Percentiles rank a stretch among this genome's conserved stretches.
These are phyloP conservation scores for Apostichopus japonicus DNA, from an alignment of 35 echinoderm and acorn worm genomes.

Conservation along the genomic window DNA sequence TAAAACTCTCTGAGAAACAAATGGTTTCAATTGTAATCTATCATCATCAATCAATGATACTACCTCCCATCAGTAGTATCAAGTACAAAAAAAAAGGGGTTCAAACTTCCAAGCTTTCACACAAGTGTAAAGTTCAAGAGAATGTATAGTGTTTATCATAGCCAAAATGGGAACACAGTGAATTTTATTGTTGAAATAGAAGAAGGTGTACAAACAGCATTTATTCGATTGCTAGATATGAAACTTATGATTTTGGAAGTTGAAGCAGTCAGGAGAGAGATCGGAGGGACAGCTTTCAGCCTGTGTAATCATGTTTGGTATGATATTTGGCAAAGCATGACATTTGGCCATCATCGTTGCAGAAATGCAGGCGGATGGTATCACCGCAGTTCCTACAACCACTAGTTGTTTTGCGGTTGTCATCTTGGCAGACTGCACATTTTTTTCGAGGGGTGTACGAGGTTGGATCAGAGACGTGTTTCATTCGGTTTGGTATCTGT, in stretches of 20 bases:
- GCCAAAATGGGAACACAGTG: not conserved
- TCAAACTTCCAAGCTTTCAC: slow-evolving; percentile 16
- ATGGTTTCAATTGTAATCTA: slow-evolving; percentile 11
- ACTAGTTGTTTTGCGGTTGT: not conserved
- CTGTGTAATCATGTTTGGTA: not conserved
- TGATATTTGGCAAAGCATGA: slow-evolving; percentile 10
- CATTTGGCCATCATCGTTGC: not conserved
- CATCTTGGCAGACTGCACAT: not conserved
- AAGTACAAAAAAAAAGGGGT: not conserved
- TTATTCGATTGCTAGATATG: slow-evolving; percentile 13
- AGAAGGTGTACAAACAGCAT: slow-evolving; percentile 4
- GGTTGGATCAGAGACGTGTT: not conserved
- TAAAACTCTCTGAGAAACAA: not conserved
- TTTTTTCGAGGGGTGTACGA: not conserved
- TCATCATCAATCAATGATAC: slow-evolving; percentile 26
- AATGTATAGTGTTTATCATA: slow-evolving; percentile 18
- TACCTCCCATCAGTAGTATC: not conserved
- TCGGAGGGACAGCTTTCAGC: not conserved
- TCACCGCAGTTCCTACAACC: not conserved
- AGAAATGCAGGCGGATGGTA: not conserved
- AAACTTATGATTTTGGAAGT: not conserved
- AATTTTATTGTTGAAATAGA: not conserved
- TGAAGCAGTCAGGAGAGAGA: slow-evolving; percentile 7
- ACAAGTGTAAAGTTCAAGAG: not conserved
- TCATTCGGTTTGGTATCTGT: not conserved